These are phyloP conservation scores for Lepus townsendii DNA, from an alignment of 2,797 vertebrate genomes.

Conservation along the genomic window DNA sequence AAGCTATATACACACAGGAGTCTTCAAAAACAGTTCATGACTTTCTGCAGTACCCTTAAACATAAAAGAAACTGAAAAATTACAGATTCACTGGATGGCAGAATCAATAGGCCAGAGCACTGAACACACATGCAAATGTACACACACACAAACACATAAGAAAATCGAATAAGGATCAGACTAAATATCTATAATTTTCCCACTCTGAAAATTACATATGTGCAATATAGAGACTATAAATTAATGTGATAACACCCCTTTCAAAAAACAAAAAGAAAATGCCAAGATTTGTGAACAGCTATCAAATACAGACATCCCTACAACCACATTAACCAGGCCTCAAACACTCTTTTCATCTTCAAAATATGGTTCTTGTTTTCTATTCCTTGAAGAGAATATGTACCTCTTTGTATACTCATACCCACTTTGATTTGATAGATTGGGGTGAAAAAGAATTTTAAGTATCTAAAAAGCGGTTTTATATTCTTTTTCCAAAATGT, in stretches of 20 bases:
- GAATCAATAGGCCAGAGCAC: background rate
- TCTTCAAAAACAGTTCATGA: too few relatives aligned
- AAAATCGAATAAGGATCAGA: background rate
- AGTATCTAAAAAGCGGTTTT: background rate
- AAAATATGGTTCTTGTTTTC: background rate
- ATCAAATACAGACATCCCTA: too few relatives aligned
- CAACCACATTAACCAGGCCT: background rate
- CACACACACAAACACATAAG: background rate
- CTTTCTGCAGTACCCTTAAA: too few relatives aligned
- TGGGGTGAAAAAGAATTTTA: background rate
- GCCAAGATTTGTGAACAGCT: background rate
- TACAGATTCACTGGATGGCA: background rate
- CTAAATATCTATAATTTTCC: background rate
- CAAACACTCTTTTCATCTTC: background rate
- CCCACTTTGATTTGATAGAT: background rate
- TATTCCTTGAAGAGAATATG: background rate
- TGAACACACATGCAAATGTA: background rate
- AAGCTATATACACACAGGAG: too few relatives aligned
- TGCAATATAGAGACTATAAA: background rate
- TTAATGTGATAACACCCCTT: background rate
- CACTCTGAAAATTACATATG: background rate
- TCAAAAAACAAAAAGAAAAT: background rate
- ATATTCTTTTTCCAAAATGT: background rate
- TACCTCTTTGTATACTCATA: background rate
- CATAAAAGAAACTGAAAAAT: background rate